Evolutionary conservation across 2,797 vertebrate genomes (phyloP).

Genomic region (Crenuchus spilurus): DNA sequence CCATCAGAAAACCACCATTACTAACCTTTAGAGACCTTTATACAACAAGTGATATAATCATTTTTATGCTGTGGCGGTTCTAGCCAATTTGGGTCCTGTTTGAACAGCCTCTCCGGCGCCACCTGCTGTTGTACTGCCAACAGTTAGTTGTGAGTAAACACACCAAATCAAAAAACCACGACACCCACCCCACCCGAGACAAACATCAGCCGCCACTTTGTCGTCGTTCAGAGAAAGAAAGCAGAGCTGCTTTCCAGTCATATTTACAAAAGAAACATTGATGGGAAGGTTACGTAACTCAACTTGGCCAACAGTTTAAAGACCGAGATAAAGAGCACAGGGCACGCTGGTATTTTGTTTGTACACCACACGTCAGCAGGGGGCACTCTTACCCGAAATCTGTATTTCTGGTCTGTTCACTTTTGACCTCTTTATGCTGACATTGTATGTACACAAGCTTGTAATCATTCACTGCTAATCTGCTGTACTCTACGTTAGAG

Average conservation of each 20-base stretch:
- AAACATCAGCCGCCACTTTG: neutral
- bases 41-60: no score
- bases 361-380: neutral
- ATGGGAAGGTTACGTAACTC: neutral
- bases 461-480: neutral
- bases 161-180: no score
- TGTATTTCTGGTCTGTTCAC: neutral
- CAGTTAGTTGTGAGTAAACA: no score
- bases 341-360: neutral
- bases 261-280: neutral
- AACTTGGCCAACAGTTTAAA: neutral
- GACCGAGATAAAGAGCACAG: neutral
- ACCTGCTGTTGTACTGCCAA: no score
- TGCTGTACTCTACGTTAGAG: neutral
- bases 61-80: no score
- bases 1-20: no score
- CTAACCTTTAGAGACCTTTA: no score
- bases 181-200: no score
- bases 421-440: neutral
- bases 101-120: no score
- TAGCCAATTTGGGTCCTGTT: no score
- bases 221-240: neutral
- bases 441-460: neutral
- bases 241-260: neutral
- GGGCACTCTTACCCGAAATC: slow-evolving; percentile 6